Evolutionary conservation across 2,113 vertebrate genomes (phyloP).

Genomic region (Hippocampus barbouri): DNA sequence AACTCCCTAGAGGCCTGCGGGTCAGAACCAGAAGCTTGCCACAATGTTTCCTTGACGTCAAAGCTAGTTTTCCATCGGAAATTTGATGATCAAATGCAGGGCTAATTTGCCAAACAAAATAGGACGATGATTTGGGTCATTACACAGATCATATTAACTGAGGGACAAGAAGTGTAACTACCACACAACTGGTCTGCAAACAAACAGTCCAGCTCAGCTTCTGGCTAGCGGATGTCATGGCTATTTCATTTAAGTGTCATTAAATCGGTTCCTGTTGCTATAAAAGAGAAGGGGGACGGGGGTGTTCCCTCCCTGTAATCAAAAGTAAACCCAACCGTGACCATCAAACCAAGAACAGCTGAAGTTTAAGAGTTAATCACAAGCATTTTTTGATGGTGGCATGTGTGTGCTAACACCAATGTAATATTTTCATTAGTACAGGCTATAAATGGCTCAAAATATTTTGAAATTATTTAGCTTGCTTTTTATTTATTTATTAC

Average conservation of each 20-base stretch:
- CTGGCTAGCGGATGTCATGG: background rate
- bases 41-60: background rate
- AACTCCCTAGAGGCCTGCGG: background rate
- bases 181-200: background rate
- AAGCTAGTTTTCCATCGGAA: background rate
- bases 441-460: background rate
- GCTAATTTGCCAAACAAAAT: background rate
- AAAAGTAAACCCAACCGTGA: background rate
- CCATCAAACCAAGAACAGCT: background rate
- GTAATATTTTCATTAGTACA: background rate
- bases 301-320: background rate
- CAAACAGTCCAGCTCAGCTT: background rate
- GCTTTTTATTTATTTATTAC: no score
- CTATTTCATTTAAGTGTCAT: background rate
- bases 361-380: background rate
- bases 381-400: background rate
- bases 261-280: background rate
- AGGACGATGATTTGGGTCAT: background rate
- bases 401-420: background rate
- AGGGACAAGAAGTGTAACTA: background rate
- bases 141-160: background rate
- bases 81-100: background rate
- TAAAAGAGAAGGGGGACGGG: background rate
- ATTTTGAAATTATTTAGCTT: background rate
- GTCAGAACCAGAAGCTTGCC: background rate